Conservation (phyloP, 2,797 vertebrate species). For the Sciaenops ocellatus region DNA sequence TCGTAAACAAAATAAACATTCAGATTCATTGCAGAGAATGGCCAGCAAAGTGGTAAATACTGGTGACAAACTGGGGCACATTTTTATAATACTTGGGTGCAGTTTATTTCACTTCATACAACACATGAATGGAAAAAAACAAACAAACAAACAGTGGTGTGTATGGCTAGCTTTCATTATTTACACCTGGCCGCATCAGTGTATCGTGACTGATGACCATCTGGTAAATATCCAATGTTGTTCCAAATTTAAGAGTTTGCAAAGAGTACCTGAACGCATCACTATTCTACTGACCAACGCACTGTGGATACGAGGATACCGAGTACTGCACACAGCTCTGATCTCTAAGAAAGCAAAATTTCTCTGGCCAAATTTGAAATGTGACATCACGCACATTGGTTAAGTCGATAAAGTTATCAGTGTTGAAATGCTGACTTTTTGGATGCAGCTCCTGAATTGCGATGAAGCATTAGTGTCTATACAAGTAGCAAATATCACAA, state of each 20-base stretch:
- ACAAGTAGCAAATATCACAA: background rate
- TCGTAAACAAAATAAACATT: background rate
- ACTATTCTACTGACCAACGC: background rate
- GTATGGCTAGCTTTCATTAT: background rate
- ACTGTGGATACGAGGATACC: fast-evolving
- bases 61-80: background rate
- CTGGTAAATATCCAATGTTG: background rate
- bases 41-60: slow-evolving; percentile 22
- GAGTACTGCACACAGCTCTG: background rate
- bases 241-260: background rate
- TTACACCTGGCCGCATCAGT: slow-evolving; percentile 23
- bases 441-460: background rate
- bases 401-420: background rate
- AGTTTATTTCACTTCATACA: slow-evolving; percentile 25
- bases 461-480: background rate
- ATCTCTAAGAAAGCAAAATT: too few relatives aligned
- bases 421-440: background rate
- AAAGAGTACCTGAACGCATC: slow-evolving; percentile 31
- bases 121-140: background rate
- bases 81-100: slow-evolving; percentile 1
- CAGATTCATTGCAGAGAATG: background rate
- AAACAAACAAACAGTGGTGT: background rate
- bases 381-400: background rate
- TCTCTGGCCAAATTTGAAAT: slow-evolving; percentile 4
- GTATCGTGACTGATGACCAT: slow-evolving; percentile 1